A percentile compares a stretch with the other conserved stretches of the same genome.
phyloP scores from a whole-genome alignment of 2,113 vertebrate genomes.

The Sminthopsis crassicaudata region DNA sequence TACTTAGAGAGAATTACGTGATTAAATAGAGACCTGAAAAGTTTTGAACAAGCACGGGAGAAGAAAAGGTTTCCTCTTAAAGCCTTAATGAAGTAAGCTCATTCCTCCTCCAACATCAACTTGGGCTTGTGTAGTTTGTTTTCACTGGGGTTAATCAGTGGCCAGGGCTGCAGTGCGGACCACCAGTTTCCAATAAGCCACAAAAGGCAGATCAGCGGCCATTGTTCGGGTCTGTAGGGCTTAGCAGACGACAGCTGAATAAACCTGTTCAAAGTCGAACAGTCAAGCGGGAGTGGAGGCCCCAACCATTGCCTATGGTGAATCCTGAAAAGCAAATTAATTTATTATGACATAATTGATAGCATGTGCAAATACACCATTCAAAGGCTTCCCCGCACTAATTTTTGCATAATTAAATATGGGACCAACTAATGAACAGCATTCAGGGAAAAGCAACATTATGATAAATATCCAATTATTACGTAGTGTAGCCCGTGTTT shows the following conservation, averaged over 20 bases:
- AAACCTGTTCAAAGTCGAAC: constrained; percentile 96
- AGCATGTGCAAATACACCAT: constrained; percentile 74
- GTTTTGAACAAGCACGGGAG: constrained; percentile 92
- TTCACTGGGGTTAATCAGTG: constrained; percentile 98
- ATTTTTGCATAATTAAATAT: constrained; percentile 82
- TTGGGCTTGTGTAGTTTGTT: constrained; percentile 97
- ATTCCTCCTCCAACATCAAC: constrained; percentile 96
- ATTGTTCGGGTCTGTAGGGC: constrained; percentile 94
- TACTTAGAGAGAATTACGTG: constrained; percentile 96
- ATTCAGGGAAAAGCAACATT: constrained; percentile 60
- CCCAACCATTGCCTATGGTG: constrained; percentile 81
- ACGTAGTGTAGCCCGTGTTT: constrained; percentile 53
- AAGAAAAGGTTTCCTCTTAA: constrained; percentile 97
- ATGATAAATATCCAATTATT: constrained; percentile 72
- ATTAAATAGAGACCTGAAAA: constrained; percentile 98
- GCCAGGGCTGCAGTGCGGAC: constrained; percentile 94
- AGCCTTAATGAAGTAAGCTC: constrained; percentile 98
- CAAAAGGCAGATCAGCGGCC: constrained; percentile 97
- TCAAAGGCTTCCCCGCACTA: constrained; percentile 69
- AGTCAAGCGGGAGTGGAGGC: constrained; percentile 84
- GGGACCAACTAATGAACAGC: constrained; percentile 65
- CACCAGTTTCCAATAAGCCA: constrained; percentile 97
- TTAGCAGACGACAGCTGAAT: constrained; percentile 98
- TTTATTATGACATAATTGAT: constrained; percentile 93
- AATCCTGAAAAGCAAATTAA: constrained; percentile 89